A percentile compares a stretch with the other conserved stretches of the same genome.
These are phyloP conservation scores for Rhinoptilus africanus DNA, from an alignment of 2,113 vertebrate species.

Conservation along the genomic window DNA sequence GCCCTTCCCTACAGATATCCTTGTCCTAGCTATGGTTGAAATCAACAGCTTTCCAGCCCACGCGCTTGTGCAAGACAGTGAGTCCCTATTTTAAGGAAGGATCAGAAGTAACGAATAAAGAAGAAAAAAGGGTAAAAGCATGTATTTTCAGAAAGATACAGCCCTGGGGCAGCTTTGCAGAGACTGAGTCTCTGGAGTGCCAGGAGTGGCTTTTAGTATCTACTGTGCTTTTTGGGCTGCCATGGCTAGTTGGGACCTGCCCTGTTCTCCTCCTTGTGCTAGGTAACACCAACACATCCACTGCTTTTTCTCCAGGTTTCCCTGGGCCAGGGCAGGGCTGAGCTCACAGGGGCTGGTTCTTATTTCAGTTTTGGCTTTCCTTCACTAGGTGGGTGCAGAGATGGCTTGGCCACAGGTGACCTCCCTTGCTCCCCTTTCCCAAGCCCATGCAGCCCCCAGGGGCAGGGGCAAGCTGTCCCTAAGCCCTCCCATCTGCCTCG, in stretches of 20 bases:
- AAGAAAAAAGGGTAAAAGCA: background rate
- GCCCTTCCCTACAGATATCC: background rate
- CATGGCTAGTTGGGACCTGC: background rate
- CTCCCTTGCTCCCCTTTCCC: fast-evolving
- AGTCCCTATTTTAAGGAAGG: background rate
- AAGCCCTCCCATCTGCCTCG: background rate
- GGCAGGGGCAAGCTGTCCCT: background rate
- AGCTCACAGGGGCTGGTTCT: background rate
- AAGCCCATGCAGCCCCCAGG: background rate
- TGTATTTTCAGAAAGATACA: background rate
- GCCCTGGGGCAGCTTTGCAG: background rate
- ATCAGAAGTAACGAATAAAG: background rate
- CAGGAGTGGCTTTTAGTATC: background rate
- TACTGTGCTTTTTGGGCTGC: fast-evolving
- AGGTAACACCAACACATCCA: background rate
- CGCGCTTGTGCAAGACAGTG: fast-evolving
- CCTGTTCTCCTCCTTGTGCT: fast-evolving
- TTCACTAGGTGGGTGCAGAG: background rate
- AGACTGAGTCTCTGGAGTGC: background rate
- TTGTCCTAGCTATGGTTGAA: background rate
- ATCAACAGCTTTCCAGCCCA: background rate
- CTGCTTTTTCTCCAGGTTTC: background rate
- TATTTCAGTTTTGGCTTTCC: background rate
- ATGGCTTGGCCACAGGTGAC: fast-evolving
- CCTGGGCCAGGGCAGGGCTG: background rate